phyloP scores from a whole-genome alignment of 2,888 invertebrate genomes.

The Sinodicranocentrus sp. region DNA sequence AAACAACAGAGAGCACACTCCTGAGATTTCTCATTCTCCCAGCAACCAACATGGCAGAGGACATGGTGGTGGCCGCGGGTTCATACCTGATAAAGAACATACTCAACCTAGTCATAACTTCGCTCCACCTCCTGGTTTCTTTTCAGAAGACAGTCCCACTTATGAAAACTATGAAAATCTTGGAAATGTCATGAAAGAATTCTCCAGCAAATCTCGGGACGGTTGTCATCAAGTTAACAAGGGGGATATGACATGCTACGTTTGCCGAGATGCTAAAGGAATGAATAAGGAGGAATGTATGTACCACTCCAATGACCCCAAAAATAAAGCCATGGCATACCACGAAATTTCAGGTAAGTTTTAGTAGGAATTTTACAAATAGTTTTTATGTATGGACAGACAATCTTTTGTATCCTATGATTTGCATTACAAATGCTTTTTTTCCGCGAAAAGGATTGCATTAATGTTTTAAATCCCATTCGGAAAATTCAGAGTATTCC shows the following conservation, averaged over 20 bases:
- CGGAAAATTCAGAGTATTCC: conserved; percentile 80
- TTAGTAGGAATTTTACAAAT: too few relatives aligned
- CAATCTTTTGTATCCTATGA: too few relatives aligned
- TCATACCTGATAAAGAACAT: conserved; percentile 66
- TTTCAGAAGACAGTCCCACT: conserved; percentile 40
- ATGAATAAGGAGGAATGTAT: conserved; percentile 88
- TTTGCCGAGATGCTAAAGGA: conserved; percentile 85
- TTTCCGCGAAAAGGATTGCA: too few relatives aligned
- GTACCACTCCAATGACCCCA: conserved; percentile 85
- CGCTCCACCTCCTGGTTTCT: conserved; percentile 70
- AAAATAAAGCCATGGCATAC: conserved; percentile 84
- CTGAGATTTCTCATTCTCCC: conserved; percentile 33
- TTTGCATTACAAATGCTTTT: too few relatives aligned
- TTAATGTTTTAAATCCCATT: too few relatives aligned
- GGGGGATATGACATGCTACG: conserved; percentile 88
- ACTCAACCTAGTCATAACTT: conserved; percentile 72
- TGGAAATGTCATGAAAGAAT: conserved; percentile 86
- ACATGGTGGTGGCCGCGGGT: conserved; percentile 30
- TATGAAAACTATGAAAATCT: conserved; percentile 80
- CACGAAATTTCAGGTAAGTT: conserved; percentile 84
- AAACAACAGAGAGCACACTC: conserved; percentile 6
- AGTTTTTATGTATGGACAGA: too few relatives aligned
- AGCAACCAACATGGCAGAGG: conserved; percentile 13
- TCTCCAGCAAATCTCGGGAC: conserved; percentile 83
- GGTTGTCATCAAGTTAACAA: conserved; percentile 85